Evolutionary conservation across 2,797 vertebrate species (phyloP).

Genomic region (Gobio occitaniae): DNA sequence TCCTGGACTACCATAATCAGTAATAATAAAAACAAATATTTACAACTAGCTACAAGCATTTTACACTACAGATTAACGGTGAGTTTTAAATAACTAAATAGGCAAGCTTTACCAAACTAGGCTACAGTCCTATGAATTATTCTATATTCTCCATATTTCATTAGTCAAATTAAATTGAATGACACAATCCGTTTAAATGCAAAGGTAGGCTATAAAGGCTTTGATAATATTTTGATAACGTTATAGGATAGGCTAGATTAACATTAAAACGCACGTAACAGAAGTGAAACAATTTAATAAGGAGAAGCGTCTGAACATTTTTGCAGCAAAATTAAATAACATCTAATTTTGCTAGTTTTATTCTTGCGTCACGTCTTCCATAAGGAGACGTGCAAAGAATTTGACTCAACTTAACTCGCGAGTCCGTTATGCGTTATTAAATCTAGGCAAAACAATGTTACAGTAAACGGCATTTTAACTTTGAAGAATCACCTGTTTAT

Average conservation of each 20-base stretch:
- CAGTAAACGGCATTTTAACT: not conserved
- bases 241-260: not conserved
- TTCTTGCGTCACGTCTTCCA: not conserved
- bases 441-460: not conserved
- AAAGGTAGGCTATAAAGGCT: not conserved
- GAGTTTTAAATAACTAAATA: not conserved
- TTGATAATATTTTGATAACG: not conserved
- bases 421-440: not conserved
- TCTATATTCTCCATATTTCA: too few species aligned
- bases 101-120: too few species aligned
- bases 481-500: not conserved
- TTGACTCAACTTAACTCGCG: not conserved
- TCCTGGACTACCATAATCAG: not conserved
- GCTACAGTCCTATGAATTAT: too few species aligned
- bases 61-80: not conserved
- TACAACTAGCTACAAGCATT: not conserved
- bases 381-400: not conserved
- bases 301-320: not conserved
- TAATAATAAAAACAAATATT: not conserved
- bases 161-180: not conserved
- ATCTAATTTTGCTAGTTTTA: not conserved
- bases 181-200: not conserved
- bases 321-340: not conserved
- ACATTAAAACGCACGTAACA: not conserved
- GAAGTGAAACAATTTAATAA: not conserved